Percentiles rank a stretch among this genome's conserved stretches.
Evolutionary conservation across 2,797 vertebrate species (phyloP).

Genomic region (Sciaenops ocellatus): DNA sequence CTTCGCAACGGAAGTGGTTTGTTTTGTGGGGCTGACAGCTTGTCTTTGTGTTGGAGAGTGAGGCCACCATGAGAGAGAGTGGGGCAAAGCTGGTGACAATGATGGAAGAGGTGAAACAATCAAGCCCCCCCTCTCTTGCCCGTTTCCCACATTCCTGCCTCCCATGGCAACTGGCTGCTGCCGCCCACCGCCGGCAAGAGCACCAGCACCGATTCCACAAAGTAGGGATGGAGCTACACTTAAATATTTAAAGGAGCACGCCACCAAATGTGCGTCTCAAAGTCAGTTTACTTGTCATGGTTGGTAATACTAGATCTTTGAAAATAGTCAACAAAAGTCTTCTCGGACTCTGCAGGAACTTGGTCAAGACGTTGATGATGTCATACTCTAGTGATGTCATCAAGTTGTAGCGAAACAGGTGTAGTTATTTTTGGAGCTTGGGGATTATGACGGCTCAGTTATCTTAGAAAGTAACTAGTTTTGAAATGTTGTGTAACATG

Average conservation of each 20-base stretch:
- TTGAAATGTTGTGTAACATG: too few relatives aligned
- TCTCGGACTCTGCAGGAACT: too few relatives aligned
- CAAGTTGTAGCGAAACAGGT: too few relatives aligned
- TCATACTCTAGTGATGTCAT: not conserved
- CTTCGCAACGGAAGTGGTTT: conserved; percentile 79
- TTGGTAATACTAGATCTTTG: not conserved
- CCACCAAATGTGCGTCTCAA: rapidly evolving
- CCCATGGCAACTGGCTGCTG: conserved; percentile 66
- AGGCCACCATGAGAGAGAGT: conserved; percentile 75
- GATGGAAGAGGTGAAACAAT: conserved; percentile 83
- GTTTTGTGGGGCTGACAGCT: conserved; percentile 76
- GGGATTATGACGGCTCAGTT: too few relatives aligned
- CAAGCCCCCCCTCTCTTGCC: conserved; percentile 53
- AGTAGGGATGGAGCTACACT: not conserved
- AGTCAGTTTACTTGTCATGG: not conserved
- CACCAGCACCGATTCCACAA: not conserved
- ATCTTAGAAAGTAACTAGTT: too few relatives aligned
- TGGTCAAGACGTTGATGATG: not conserved
- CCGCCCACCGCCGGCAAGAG: conserved; percentile 27
- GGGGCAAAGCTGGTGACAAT: conserved; percentile 72
- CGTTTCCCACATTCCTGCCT: conserved; percentile 76
- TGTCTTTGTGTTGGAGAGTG: conserved; percentile 73
- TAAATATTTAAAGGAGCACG: conserved; percentile 18
- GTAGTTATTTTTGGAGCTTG: too few relatives aligned
- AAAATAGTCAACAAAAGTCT: not conserved